A percentile compares a stretch with the other conserved stretches of the same genome.
These are phyloP conservation scores for Oxyura jamaicensis DNA, from an alignment of 2,113 vertebrate genomes.

Conservation along the genomic window DNA sequence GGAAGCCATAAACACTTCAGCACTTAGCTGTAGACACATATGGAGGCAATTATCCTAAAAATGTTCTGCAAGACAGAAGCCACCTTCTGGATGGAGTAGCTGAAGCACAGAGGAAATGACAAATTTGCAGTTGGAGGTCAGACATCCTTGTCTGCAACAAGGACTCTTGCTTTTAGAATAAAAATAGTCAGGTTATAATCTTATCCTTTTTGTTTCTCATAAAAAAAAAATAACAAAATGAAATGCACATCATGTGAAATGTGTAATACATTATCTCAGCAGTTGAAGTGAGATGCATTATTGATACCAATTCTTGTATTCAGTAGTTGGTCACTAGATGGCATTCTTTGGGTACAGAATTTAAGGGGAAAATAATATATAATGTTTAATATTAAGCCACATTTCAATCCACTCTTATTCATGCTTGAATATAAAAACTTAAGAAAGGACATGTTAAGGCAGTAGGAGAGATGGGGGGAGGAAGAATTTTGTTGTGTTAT, in stretches of 20 bases:
- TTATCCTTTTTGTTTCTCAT: not conserved
- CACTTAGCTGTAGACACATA: not conserved
- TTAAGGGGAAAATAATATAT: not conserved
- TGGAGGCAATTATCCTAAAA: not conserved
- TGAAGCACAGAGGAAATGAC: not conserved
- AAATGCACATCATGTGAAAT: rapidly evolving
- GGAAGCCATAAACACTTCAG: not conserved
- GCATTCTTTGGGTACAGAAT: conserved; percentile 62
- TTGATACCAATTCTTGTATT: not conserved
- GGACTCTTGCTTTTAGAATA: not conserved
- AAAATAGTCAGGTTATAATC: not conserved
- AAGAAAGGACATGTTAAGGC: not conserved
- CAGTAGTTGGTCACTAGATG: conserved; percentile 64
- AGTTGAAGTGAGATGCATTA: not conserved
- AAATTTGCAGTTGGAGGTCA: not conserved
- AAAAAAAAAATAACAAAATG: not conserved
- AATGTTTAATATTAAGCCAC: not conserved
- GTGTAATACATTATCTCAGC: rapidly evolving
- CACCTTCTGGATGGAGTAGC: not conserved
- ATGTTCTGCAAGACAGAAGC: not conserved
- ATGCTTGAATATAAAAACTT: not conserved
- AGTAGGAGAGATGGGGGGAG: not conserved
- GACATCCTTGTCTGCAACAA: not conserved
- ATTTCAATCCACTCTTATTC: not conserved
- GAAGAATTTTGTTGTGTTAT: not conserved